Evolutionary conservation across 92 coral and sea anemone genomes (phyloP).

Genomic region (Phymanthus crucifer): DNA sequence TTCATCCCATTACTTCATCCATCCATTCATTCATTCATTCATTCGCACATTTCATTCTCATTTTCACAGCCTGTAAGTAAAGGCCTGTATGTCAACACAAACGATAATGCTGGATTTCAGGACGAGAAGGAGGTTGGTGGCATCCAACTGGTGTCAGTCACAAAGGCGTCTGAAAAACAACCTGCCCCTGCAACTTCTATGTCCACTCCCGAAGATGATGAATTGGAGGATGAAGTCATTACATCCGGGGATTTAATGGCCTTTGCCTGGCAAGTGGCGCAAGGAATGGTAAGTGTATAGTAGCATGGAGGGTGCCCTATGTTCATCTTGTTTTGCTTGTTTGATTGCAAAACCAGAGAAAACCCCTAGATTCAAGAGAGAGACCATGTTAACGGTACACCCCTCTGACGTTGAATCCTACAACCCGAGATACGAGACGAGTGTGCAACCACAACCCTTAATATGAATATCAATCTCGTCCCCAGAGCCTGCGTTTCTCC

Average conservation of each 20-base stretch:
- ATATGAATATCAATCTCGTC: too few relatives aligned
- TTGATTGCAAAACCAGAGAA: too few relatives aligned
- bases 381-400: too few relatives aligned
- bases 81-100: conserved; percentile 2
- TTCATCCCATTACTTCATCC: neutral
- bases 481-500: too few relatives aligned
- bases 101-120: conserved; percentile 22
- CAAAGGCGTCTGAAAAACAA: neutral
- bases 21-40: neutral
- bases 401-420: too few relatives aligned
- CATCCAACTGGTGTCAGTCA: conserved; percentile 12
- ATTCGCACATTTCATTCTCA: neutral
- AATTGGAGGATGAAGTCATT: conserved; percentile 33
- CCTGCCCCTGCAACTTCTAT: neutral
- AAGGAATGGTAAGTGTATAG: conserved; percentile 68
- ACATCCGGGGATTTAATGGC: conserved; percentile 84
- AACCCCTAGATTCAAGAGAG: too few relatives aligned
- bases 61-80: conserved; percentile 16
- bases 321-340: too few relatives aligned
- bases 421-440: too few relatives aligned
- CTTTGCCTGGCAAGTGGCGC: conserved; percentile 84
- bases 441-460: too few relatives aligned
- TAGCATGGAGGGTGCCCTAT: too few relatives aligned
- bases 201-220: conserved; percentile 4
- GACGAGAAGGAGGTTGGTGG: conserved; percentile 28